Evolutionary conservation across 2,113 vertebrate genomes (phyloP).

Genomic region (Sciurus niger): DNA sequence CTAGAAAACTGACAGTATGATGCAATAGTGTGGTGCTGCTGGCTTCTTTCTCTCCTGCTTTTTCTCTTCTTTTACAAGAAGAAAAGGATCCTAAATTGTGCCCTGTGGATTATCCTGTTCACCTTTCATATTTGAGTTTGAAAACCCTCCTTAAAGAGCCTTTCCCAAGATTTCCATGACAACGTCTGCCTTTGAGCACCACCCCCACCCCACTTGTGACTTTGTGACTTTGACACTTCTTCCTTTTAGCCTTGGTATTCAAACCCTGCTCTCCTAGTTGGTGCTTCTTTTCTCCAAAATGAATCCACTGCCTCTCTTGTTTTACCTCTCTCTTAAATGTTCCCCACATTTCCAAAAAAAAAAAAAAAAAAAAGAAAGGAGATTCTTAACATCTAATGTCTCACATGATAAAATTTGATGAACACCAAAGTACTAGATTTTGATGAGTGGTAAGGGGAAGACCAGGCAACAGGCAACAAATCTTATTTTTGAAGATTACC

Average conservation of each 20-base stretch:
- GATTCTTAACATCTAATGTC: constrained; percentile 60
- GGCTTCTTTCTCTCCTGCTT: neutral
- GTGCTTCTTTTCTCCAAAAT: neutral
- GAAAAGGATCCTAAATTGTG: constrained; percentile 82
- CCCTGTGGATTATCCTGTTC: constrained; percentile 79
- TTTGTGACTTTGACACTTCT: constrained; percentile 76
- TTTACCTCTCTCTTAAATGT: neutral
- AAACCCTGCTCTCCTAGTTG: constrained; percentile 21
- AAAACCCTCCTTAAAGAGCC: constrained; percentile 83
- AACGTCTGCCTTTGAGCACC: constrained; percentile 82
- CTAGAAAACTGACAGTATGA: constrained; percentile 73
- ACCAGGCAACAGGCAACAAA: constrained; percentile 43
- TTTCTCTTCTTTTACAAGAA: constrained; percentile 72
- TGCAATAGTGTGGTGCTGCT: neutral
- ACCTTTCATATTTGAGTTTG: constrained; percentile 78
- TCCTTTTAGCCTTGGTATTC: neutral
- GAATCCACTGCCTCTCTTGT: neutral
- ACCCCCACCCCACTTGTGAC: constrained; percentile 66
- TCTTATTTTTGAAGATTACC: constrained; percentile 64
- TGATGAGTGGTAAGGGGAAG: constrained; percentile 65
- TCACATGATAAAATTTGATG: constrained; percentile 63
- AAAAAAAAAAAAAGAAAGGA: constrained; percentile 22
- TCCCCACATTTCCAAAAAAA: constrained; percentile 14
- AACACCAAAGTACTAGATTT: constrained; percentile 47
- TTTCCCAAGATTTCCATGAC: constrained; percentile 81